A percentile compares a stretch with the other conserved stretches of the same genome.
These are phyloP conservation scores for Syrphus vitripennis DNA, from an alignment of 2,888 invertebrate genomes.

Conservation along the genomic window DNA sequence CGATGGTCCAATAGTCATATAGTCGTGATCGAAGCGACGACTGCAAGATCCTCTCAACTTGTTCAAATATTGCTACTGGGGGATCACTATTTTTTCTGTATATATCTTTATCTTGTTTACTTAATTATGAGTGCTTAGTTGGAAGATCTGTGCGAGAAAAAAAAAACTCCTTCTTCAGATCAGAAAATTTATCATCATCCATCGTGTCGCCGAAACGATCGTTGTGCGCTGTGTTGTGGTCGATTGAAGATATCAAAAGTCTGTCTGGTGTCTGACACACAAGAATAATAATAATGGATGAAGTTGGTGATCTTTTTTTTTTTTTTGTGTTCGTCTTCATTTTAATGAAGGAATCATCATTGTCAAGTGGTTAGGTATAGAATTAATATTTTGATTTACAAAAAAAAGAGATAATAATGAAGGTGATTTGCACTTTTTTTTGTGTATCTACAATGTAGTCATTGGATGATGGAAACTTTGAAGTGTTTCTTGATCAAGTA, in stretches of 20 bases:
- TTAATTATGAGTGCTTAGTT: slow-evolving; percentile 43
- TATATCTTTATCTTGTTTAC: slow-evolving; percentile 29
- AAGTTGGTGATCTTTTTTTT: slow-evolving; percentile 3
- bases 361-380: slow-evolving; percentile 8
- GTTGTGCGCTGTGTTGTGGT: not conserved
- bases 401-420: not conserved
- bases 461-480: not conserved
- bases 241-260: slow-evolving; percentile 13
- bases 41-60: slow-evolving; percentile 46
- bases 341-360: slow-evolving; percentile 27
- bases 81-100: not conserved
- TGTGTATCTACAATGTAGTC: not conserved
- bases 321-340: not conserved
- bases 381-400: slow-evolving; percentile 8
- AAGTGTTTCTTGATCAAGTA: not conserved
- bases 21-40: not conserved
- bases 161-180: slow-evolving; percentile 11
- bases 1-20: slow-evolving; percentile 31
- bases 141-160: not conserved
- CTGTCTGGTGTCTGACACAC: not conserved
- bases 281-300: slow-evolving; percentile 30
- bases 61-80: slow-evolving; percentile 53
- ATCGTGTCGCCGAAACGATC: not conserved
- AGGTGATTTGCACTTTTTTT: slow-evolving; percentile 29
- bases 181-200: slow-evolving; percentile 22